Evolutionary conservation across 1,140 invertebrate species (phyloP).

Genomic region (Riptortus pedestris): DNA sequence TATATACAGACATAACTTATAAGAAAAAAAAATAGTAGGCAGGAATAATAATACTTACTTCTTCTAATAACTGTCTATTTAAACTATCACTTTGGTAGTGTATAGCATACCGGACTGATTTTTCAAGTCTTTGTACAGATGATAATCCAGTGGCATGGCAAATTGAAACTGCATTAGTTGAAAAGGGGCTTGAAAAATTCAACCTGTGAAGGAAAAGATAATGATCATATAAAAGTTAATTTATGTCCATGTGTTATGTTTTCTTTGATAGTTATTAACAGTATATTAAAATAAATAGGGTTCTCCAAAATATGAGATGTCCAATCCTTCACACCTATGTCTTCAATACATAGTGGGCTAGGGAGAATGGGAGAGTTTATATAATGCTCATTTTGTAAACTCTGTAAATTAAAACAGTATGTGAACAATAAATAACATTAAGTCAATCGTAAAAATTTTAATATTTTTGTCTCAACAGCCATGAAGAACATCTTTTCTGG

Average conservation of each 20-base stretch:
- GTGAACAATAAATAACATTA: too few relatives aligned
- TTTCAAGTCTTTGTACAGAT: conserved; percentile 67
- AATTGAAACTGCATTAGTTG: conserved; percentile 90
- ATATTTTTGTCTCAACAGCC: too few relatives aligned
- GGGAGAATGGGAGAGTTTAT: neutral
- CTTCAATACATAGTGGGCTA: neutral
- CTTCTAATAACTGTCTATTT: conserved; percentile 38
- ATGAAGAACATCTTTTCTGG: too few relatives aligned
- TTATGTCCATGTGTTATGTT: conserved; percentile 1
- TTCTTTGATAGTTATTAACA: neutral
- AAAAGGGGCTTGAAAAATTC: conserved; percentile 89
- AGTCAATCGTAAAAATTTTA: too few relatives aligned
- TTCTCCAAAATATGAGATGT: neutral
- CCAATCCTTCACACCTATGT: neutral
- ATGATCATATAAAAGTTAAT: conserved; percentile 24
- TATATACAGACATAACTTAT: neutral
- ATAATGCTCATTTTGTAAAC: too few relatives aligned
- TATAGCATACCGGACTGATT: conserved; percentile 66
- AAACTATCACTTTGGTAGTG: conserved; percentile 37
- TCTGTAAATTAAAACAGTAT: too few relatives aligned
- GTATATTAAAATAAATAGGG: conserved; percentile 6
- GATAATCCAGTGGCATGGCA: conserved; percentile 68
- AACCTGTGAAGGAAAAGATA: conserved; percentile 48
- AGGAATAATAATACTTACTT: conserved; percentile 33
- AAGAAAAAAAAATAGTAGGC: neutral